Conservation (phyloP, 2,113 vertebrate genomes). For the Mobula birostris region DNA sequence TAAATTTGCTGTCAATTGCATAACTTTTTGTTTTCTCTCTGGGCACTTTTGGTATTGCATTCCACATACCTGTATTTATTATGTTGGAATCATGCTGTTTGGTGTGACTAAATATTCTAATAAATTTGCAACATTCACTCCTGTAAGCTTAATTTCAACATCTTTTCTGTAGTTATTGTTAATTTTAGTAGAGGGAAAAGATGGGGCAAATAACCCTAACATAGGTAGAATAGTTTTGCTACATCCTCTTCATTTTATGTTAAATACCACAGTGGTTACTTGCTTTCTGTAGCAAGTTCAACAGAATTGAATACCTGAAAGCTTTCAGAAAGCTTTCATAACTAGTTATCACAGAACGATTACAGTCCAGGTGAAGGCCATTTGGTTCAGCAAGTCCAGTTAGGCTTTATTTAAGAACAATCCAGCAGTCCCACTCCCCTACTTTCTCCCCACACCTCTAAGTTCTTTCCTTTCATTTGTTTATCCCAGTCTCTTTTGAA, state of each 20-base stretch:
- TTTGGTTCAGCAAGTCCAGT: too few relatives aligned
- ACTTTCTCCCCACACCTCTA: too few relatives aligned
- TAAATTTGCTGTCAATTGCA: neutral
- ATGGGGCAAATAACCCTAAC: neutral
- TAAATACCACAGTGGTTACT: neutral
- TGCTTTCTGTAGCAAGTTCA: neutral
- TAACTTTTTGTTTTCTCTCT: neutral
- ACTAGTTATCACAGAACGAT: too few relatives aligned
- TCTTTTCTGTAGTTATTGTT: neutral
- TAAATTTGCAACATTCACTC: conserved; percentile 24
- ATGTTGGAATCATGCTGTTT: conserved; percentile 9
- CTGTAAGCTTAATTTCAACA: neutral
- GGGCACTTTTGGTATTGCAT: neutral
- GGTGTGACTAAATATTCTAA: conserved; percentile 14
- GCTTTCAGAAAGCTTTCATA: too few relatives aligned
- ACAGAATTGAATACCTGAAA: neutral
- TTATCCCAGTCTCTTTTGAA: too few relatives aligned
- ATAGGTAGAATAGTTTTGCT: neutral
- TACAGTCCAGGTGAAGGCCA: too few relatives aligned
- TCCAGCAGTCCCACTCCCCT: too few relatives aligned
- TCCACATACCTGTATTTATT: neutral
- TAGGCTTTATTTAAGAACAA: too few relatives aligned
- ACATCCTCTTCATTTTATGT: neutral
- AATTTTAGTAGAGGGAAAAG: neutral
- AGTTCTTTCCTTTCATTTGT: too few relatives aligned